Percentiles rank a stretch among this genome's conserved stretches.
Conservation (phyloP, 1,140 invertebrate genomes). For the Anadara kagoshimensis region DNA sequence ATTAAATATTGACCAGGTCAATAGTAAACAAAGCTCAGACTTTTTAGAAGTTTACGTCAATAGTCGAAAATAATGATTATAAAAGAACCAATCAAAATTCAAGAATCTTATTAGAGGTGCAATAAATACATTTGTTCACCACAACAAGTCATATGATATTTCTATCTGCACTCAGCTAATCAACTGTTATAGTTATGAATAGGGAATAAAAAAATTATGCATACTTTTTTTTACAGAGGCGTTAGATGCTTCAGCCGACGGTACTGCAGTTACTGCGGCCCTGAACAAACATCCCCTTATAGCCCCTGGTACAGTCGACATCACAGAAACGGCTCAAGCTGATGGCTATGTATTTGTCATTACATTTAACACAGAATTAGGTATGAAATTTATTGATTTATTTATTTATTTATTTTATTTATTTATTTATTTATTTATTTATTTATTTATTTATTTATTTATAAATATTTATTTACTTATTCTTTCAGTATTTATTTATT, state of each 20-base stretch:
- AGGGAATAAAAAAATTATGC: too few relatives aligned
- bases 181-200: too few relatives aligned
- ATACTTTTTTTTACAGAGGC: slow-evolving; percentile 6
- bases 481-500: neutral
- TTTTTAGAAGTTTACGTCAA: too few relatives aligned
- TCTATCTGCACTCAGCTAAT: too few relatives aligned
- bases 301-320: slow-evolving; percentile 21
- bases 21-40: too few relatives aligned
- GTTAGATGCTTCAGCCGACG: slow-evolving; percentile 11
- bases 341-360: slow-evolving; percentile 16
- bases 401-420: neutral
- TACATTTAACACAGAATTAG: slow-evolving; percentile 14
- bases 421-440: neutral
- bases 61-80: too few relatives aligned
- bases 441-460: neutral
- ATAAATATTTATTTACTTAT: neutral
- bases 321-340: neutral
- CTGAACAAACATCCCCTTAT: slow-evolving; percentile 11
- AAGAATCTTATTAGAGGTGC: too few relatives aligned
- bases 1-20: too few relatives aligned
- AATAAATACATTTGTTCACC: too few relatives aligned
- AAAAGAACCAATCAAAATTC: too few relatives aligned
- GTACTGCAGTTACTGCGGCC: neutral
- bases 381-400: neutral
- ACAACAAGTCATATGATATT: too few relatives aligned